Conservation (phyloP, 2,113 vertebrate genomes). For the Cottus gobio region DNA sequence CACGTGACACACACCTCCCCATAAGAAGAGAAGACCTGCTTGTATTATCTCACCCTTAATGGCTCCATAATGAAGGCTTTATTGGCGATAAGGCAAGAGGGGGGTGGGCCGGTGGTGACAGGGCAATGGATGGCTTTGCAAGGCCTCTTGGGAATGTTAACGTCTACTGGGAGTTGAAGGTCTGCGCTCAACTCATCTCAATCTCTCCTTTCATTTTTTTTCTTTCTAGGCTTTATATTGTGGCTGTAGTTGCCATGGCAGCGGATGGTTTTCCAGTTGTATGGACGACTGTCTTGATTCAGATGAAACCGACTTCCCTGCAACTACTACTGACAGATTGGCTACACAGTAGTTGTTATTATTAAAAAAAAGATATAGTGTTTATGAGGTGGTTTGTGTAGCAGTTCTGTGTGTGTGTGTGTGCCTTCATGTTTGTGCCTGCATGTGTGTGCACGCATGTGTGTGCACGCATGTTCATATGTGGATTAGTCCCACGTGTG, state of each 20-base stretch:
- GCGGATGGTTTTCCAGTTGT: slow-evolving; percentile 62
- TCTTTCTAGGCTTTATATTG: slow-evolving; percentile 61
- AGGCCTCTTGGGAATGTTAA: slow-evolving; percentile 71
- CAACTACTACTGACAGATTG: slow-evolving; percentile 3
- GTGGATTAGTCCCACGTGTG: slow-evolving; percentile 71
- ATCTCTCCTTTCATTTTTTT: slow-evolving; percentile 63
- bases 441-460: slow-evolving; percentile 41
- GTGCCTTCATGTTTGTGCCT: slow-evolving; percentile 25
- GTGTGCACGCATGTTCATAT: slow-evolving; percentile 44
- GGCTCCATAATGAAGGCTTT: slow-evolving; percentile 83
- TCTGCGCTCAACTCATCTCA: slow-evolving; percentile 72
- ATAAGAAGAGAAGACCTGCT: slow-evolving; percentile 62
- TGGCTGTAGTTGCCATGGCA: slow-evolving; percentile 80
- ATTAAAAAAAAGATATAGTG: slow-evolving; percentile 19
- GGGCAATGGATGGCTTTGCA: slow-evolving; percentile 65
- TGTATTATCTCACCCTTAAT: slow-evolving; percentile 83
- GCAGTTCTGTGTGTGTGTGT: slow-evolving; percentile 33
- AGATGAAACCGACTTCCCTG: slow-evolving; percentile 35
- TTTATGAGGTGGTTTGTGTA: slow-evolving; percentile 20
- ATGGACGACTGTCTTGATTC: slow-evolving; percentile 51
- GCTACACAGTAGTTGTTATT: background rate
- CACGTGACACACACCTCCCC: slow-evolving; percentile 33
- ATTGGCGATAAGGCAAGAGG: slow-evolving; percentile 70
- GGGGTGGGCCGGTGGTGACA: slow-evolving; percentile 48
- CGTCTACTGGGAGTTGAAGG: slow-evolving; percentile 71